These are phyloP conservation scores for Tanypteryx hageni DNA, from an alignment of 2,888 invertebrate genomes.

Conservation along the genomic window DNA sequence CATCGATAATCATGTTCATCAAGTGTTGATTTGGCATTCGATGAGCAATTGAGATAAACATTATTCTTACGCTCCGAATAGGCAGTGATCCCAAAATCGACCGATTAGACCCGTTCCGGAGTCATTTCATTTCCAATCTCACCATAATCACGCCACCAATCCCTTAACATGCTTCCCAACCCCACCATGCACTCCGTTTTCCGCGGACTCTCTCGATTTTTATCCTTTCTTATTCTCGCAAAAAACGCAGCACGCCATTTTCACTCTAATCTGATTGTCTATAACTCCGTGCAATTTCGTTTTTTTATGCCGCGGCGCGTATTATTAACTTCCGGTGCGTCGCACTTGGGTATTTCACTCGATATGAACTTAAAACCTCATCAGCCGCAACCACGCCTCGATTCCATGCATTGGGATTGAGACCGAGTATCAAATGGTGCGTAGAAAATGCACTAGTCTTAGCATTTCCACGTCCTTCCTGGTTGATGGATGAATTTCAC, in stretches of 20 bases:
- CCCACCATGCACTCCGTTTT: no score
- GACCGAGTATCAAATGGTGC: conserved; percentile 19
- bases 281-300: not conserved
- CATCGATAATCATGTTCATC: no score
- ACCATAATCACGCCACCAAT: not conserved
- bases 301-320: not conserved
- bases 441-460: conserved; percentile 24
- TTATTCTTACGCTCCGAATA: not conserved
- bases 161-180: no score
- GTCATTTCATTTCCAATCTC: not conserved
- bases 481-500: not conserved
- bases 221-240: no score
- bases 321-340: not conserved
- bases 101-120: not conserved
- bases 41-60: no score
- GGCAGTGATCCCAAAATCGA: not conserved
- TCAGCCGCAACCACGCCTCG: conserved; percentile 20
- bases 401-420: not conserved
- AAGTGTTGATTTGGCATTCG: no score
- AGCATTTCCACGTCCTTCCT: not conserved
- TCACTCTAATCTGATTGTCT: not conserved
- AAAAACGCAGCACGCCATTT: not conserved
- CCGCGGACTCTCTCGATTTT: no score
- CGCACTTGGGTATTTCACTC: not conserved
- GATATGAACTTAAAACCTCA: not conserved